Evolutionary conservation across 1,140 invertebrate species (phyloP), one percentile per base, ranked within the genome.

Genomic region (Pristionchus pacificus): DNA sequence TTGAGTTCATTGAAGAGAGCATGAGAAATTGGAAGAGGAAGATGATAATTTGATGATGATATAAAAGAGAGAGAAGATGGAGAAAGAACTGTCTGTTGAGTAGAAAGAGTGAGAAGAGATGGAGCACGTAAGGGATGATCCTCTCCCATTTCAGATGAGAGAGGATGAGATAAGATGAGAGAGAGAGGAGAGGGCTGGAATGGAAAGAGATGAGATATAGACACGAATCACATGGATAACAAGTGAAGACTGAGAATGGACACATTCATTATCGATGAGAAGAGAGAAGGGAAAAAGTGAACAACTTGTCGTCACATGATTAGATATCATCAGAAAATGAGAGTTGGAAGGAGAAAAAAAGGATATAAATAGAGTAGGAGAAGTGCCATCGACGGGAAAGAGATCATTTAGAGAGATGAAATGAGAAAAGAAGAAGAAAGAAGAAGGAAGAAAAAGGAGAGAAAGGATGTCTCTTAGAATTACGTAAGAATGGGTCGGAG

Each of bases 1-100:
- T 38, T n/a, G 25, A 49, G 32, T 15, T 32, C 32, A 38, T 49
- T 24, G 33, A 66, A 66, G 30, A 66, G 14, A 25, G 65, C 65
- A 57, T 66, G 65, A 2, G 65, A 38, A 13, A 24, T n/a, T 2
- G 31, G 31, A 29, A n/a, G n/a, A 13, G 65, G 65, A 13, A 66
- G 65, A 13, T 49, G 38, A 24, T 24, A 49, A 24, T 60, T 25
- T 10, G 60, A 60, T 6, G 29, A 30, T 25, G 29, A 6, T 3
- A 24, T 25, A 6, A 25, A 24, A 6, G 3, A 24, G 13, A 60
- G 28, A 25, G n/a, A 6, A 60, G 3, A 10, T 13, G 13, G 3
- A 10, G 6, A 24, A 60, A 13, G 27, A 13, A 31, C 62, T 2
- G 31, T 27, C 2, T 13, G 25, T 10, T 15, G 15, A 64, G 62